Conservation (phyloP, 2,888 invertebrate species). For the Trichopoda pennipes region DNA sequence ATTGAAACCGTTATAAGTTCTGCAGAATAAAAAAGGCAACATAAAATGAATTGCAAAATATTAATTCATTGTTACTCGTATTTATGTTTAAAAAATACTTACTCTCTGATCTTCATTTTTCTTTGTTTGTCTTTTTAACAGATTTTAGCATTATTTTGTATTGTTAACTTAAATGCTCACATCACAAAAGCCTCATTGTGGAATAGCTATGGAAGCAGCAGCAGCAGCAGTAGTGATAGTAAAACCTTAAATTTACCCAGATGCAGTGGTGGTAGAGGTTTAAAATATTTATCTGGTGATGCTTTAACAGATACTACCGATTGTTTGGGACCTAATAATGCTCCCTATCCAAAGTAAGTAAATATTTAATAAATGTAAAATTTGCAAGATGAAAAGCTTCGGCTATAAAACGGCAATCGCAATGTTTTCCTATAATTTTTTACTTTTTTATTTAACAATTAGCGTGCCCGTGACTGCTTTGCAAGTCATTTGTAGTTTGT, state of each 20-base stretch:
- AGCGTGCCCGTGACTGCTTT: too few relatives aligned
- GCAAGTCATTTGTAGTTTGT: too few relatives aligned
- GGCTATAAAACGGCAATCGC: too few relatives aligned
- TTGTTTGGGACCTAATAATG: slow-evolving; percentile 91
- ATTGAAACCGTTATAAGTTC: slow-evolving; percentile 45
- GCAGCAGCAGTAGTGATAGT: slow-evolving; percentile 67
- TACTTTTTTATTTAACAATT: too few relatives aligned
- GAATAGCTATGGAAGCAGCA: slow-evolving; percentile 73
- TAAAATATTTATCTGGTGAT: slow-evolving; percentile 94
- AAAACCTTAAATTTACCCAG: slow-evolving; percentile 69
- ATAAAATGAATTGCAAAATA: slow-evolving; percentile 41
- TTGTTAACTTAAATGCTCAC: slow-evolving; percentile 70
- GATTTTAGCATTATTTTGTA: slow-evolving; percentile 77
- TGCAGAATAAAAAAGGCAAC: slow-evolving; percentile 18
- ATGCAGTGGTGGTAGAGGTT: slow-evolving; percentile 84
- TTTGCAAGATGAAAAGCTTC: too few relatives aligned
- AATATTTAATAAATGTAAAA: background rate
- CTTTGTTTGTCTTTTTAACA: slow-evolving; percentile 68
- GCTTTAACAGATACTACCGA: slow-evolving; percentile 89
- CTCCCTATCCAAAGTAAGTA: slow-evolving; percentile 90
- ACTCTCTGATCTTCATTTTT: background rate
- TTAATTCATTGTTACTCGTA: slow-evolving; percentile 39
- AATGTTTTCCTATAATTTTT: too few relatives aligned
- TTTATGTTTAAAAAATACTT: background rate
- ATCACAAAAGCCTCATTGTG: slow-evolving; percentile 77